These are phyloP conservation scores for Rotaria socialis DNA, from an alignment of 2,888 invertebrate species.

Conservation along the genomic window DNA sequence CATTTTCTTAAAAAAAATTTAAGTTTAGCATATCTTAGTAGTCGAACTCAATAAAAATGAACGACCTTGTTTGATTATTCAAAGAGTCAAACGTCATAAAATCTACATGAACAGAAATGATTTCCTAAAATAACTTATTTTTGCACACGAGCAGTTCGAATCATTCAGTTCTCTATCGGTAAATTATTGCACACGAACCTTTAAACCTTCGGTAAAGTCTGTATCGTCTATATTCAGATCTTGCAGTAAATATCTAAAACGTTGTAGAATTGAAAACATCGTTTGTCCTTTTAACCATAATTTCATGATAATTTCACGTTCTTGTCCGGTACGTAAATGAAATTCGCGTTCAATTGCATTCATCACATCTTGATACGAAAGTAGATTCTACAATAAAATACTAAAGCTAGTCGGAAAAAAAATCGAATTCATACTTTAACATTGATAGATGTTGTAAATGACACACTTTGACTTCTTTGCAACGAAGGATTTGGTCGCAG, in stretches of 20 bases:
- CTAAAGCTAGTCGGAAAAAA: neutral
- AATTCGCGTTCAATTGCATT: conserved; percentile 29
- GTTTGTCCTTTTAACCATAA: conserved; percentile 26
- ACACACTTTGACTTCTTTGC: neutral
- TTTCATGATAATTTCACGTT: conserved; percentile 23
- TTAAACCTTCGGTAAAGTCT: neutral
- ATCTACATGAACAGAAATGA: too few relatives aligned
- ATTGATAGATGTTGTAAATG: neutral
- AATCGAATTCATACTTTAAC: neutral
- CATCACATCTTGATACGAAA: conserved; percentile 2
- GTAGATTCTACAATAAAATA: neutral
- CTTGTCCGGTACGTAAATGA: conserved; percentile 2
- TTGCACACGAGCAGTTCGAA: too few relatives aligned
- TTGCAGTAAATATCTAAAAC: neutral
- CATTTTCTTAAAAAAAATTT: too few relatives aligned
- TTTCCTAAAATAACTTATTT: too few relatives aligned
- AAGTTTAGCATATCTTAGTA: too few relatives aligned
- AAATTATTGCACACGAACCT: neutral
- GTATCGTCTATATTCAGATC: neutral
- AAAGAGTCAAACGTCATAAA: too few relatives aligned
- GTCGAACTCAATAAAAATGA: too few relatives aligned
- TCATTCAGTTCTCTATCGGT: too few relatives aligned
- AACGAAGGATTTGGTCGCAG: neutral
- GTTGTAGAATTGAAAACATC: neutral
- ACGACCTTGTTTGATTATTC: too few relatives aligned